Conservation (phyloP, 2,797 vertebrate species). For the Tapirus indicus region DNA sequence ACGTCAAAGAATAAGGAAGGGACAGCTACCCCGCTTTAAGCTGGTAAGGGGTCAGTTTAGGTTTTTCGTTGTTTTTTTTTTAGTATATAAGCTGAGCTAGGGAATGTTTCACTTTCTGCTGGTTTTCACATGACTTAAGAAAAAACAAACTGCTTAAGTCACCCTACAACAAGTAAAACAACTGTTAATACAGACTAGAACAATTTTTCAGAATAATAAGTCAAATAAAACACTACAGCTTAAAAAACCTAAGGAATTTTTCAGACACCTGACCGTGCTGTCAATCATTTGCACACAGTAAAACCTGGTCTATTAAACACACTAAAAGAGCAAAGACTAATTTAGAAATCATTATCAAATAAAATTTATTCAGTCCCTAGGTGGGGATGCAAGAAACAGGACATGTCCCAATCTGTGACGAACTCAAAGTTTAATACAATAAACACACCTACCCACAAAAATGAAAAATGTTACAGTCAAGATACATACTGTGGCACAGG, state of each 20-base stretch:
- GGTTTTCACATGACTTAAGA: not conserved
- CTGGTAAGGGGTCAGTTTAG: not conserved
- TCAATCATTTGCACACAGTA: not conserved
- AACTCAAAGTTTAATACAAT: not conserved
- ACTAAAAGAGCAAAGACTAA: not conserved
- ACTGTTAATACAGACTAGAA: not conserved
- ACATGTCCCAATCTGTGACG: no score
- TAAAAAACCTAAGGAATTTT: not conserved
- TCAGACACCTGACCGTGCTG: not conserved
- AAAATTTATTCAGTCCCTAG: not conserved
- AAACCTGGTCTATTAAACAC: not conserved
- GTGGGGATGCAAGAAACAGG: not conserved
- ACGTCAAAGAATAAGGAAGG: not conserved
- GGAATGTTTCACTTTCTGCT: not conserved
- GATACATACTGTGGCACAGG: no score
- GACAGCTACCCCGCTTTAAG: not conserved
- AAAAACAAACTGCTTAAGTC: conserved; percentile 31
- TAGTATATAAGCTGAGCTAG: not conserved
- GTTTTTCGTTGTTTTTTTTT: not conserved
- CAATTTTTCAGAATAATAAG: not conserved
- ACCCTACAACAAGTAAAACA: conserved; percentile 18
- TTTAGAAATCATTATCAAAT: not conserved
- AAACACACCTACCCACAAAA: not conserved
- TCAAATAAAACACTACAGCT: not conserved
- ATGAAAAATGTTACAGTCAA: not conserved